These are phyloP conservation scores for Apis laboriosa DNA, from an alignment of 1,140 invertebrate genomes.

Conservation along the genomic window DNA sequence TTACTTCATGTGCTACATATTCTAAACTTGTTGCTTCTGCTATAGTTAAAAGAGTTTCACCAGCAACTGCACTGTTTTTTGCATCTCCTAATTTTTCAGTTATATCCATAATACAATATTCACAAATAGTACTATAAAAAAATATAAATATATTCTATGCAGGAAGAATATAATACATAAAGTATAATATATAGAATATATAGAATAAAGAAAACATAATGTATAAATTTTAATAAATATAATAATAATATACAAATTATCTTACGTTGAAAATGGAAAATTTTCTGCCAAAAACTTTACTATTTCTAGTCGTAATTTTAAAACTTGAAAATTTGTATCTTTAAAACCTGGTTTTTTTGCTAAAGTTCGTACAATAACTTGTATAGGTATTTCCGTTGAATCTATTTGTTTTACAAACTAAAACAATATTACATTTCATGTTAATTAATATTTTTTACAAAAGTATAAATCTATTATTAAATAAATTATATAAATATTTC, in stretches of 20 bases:
- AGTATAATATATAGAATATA: too few species aligned
- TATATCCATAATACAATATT: conserved; percentile 89
- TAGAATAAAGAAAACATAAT: background rate
- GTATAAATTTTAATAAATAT: background rate
- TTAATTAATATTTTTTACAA: background rate
- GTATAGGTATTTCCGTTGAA: conserved; percentile 85
- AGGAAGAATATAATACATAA: background rate
- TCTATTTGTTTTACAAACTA: conserved; percentile 84
- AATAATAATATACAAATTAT: conserved; percentile 38
- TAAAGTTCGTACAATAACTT: conserved; percentile 88
- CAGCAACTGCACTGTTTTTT: conserved; percentile 88
- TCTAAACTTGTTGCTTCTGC: conserved; percentile 90
- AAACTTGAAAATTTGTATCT: conserved; percentile 95
- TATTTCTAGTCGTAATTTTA: conserved; percentile 91
- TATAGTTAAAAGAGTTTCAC: conserved; percentile 87
- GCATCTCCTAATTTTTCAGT: conserved; percentile 92
- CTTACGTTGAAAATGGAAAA: conserved; percentile 86
- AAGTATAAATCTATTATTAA: background rate
- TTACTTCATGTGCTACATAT: conserved; percentile 86
- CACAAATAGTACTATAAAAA: conserved; percentile 84
- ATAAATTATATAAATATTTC: conserved; percentile 2
- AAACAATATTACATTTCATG: conserved; percentile 48
- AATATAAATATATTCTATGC: conserved; percentile 2
- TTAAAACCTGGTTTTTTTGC: conserved; percentile 95
- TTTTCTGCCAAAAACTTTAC: conserved; percentile 90